phyloP scores from a whole-genome alignment of 2,113 vertebrate species.

The Xerus inauris region DNA sequence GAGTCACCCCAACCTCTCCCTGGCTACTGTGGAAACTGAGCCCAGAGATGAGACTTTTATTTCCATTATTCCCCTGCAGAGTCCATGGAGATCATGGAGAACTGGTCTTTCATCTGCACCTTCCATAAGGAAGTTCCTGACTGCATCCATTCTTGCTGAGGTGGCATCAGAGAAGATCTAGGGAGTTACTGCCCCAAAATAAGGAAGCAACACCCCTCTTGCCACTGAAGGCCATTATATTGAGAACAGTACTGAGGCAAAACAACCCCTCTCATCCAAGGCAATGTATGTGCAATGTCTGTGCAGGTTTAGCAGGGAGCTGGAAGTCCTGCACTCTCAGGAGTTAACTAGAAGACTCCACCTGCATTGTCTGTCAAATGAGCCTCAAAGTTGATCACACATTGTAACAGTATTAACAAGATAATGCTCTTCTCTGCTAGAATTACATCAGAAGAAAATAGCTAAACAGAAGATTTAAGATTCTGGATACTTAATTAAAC shows the following conservation, averaged over 20 bases:
- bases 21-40: too few species aligned
- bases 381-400: neutral
- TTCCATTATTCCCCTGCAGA: neutral
- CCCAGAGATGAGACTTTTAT: too few species aligned
- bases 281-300: too few species aligned
- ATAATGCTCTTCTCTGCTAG: neutral
- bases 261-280: neutral
- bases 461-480: neutral
- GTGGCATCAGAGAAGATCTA: neutral
- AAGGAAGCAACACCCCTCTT: neutral
- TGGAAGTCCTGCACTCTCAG: neutral
- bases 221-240: too few species aligned
- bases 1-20: neutral
- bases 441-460: neutral
- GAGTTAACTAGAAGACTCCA: too few species aligned
- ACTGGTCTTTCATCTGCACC: neutral
- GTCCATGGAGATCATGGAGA: neutral
- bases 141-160: rapidly evolving
- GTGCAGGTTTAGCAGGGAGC: neutral
- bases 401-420: neutral
- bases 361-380: neutral
- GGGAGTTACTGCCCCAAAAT: neutral
- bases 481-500: too few species aligned
- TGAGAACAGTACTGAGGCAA: neutral
- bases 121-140: neutral